Evolutionary conservation across 2,888 invertebrate species (phyloP).

Genomic region (Eilema caniola): DNA sequence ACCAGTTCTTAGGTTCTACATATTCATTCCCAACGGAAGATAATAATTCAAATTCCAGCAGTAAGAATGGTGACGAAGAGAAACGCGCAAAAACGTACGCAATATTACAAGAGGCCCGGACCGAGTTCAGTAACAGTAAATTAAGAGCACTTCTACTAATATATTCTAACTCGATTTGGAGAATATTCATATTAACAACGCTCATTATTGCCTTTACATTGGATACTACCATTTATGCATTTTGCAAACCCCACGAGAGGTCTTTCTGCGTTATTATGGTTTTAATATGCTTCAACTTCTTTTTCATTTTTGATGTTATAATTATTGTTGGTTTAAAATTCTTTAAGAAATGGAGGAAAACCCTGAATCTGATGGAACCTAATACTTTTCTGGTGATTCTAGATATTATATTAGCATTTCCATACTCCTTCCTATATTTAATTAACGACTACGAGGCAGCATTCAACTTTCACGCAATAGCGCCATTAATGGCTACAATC

Average conservation of each 20-base stretch:
- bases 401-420: slow-evolving; percentile 73
- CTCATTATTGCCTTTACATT: slow-evolving; percentile 73
- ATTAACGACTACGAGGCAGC: slow-evolving; percentile 46
- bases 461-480: slow-evolving; percentile 70
- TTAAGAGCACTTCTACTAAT: slow-evolving; percentile 71
- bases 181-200: slow-evolving; percentile 69
- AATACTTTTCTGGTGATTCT: slow-evolving; percentile 67
- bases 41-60: slow-evolving; percentile 48
- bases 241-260: slow-evolving; percentile 59
- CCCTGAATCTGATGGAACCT: slow-evolving; percentile 80
- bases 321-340: slow-evolving; percentile 76
- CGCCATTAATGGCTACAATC: slow-evolving; percentile 73
- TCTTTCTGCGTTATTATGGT: slow-evolving; percentile 67
- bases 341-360: slow-evolving; percentile 78
- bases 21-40: slow-evolving; percentile 29
- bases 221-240: slow-evolving; percentile 77
- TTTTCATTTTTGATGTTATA: slow-evolving; percentile 72
- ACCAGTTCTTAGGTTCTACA: slow-evolving; percentile 48
- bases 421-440: slow-evolving; percentile 74
- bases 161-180: slow-evolving; percentile 76
- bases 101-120: slow-evolving; percentile 73
- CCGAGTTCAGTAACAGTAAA: slow-evolving; percentile 72
- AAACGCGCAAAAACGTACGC: slow-evolving; percentile 73
- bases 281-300: slow-evolving; percentile 68
- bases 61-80: slow-evolving; percentile 56